Conservation (phyloP, 2,113 vertebrate species). For the Calypte anna region DNA sequence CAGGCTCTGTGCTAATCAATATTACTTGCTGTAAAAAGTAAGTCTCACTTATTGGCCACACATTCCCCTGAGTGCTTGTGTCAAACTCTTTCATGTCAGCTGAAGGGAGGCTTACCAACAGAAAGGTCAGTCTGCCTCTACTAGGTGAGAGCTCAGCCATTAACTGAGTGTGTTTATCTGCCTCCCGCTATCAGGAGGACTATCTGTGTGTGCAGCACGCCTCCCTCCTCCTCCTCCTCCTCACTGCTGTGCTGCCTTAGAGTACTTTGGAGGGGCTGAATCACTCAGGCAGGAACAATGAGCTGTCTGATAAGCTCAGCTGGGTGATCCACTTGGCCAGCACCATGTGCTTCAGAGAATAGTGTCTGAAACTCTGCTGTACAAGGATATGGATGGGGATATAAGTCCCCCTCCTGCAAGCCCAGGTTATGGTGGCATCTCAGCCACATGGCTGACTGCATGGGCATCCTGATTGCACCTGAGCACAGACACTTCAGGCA, state of each 20-base stretch:
- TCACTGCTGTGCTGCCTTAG: not conserved
- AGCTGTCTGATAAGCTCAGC: constrained; percentile 17
- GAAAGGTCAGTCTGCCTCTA: constrained; percentile 55
- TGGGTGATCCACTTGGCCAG: not conserved
- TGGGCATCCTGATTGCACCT: not conserved
- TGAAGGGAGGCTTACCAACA: constrained; percentile 5
- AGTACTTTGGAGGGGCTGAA: constrained; percentile 24
- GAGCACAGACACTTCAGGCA: not conserved
- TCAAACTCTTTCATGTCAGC: constrained; percentile 61
- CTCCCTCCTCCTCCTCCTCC: not conserved
- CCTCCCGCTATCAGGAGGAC: not conserved
- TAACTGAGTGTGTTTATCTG: constrained; percentile 10
- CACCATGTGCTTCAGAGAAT: not conserved
- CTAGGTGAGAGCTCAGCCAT: constrained; percentile 29
- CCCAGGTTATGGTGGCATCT: rapidly evolving
- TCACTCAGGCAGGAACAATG: not conserved
- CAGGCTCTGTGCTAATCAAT: constrained; percentile 25
- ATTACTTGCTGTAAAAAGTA: constrained; percentile 33
- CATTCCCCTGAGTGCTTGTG: constrained; percentile 47
- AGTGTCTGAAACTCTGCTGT: not conserved
- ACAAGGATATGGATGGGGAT: not conserved
- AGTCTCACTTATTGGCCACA: constrained; percentile 44
- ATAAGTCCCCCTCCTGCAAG: not conserved
- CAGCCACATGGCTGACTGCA: rapidly evolving
- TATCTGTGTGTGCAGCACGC: not conserved